Conservation (phyloP, 1,140 invertebrate genomes). For the Ladona fulva region DNA sequence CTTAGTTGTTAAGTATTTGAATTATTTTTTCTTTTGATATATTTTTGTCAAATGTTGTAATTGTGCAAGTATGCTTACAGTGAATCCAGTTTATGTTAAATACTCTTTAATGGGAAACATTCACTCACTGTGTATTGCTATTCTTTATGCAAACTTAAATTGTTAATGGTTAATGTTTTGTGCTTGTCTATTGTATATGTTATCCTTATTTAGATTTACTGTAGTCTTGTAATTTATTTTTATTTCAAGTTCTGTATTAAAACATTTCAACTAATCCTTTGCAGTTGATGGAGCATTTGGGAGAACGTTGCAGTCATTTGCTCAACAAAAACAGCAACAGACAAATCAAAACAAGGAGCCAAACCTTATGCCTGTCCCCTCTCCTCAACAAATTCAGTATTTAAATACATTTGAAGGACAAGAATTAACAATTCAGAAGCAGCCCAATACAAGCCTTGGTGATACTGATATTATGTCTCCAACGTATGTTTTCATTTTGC, state of each 20-base stretch:
- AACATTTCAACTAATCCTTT: constrained; percentile 25
- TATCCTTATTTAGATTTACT: no score
- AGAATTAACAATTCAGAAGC: constrained; percentile 93
- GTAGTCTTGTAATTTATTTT: no score
- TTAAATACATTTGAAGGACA: constrained; percentile 92
- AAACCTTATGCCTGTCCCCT: constrained; percentile 91
- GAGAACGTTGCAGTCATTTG: constrained; percentile 65
- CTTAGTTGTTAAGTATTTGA: no score
- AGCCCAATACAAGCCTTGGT: constrained; percentile 85
- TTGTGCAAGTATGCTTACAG: no score
- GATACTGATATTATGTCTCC: constrained; percentile 52
- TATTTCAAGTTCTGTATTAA: background rate
- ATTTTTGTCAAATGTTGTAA: no score
- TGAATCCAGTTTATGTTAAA: no score
- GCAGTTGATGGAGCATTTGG: constrained; percentile 69
- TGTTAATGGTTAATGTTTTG: no score
- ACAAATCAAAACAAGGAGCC: constrained; percentile 55
- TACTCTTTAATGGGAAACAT: no score
- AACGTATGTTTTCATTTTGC: background rate
- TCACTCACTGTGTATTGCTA: no score
- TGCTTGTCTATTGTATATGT: no score
- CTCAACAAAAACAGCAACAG: constrained; percentile 61
- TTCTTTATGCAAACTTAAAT: no score
- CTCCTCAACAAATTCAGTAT: constrained; percentile 92
- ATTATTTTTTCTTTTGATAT: no score